Base-by-base conservation (phyloP, 2,888 invertebrate species). In the Clusia tigrina region DNA sequence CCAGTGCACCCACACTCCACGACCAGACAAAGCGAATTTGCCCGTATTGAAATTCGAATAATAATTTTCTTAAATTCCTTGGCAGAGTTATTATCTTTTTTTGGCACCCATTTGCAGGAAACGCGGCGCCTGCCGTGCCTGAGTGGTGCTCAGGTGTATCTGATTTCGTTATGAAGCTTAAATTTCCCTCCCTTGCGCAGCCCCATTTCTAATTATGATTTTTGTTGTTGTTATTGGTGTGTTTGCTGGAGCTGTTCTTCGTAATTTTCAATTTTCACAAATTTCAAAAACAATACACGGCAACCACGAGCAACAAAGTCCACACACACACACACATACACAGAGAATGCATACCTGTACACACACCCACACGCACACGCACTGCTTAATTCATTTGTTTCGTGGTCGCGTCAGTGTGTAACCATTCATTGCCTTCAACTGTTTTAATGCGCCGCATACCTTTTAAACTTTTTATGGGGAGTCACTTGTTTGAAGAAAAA, bases 51-150 rank as follows among this genome's bases (percentile, higher is more conserved):
- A 17, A n/a, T n/a, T 42, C 42, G 32, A 60, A 60, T 55, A 48
- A 55, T 37, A 51, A 48, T 55, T 60, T 51, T 55, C 20, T 23
- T 51, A 55, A 60, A 60, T 55, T 37, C 60, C 60, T 42, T 24
- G n/a, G 37, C 55, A 60, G 55, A 60, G 60, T 60, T 60, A 60
- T 60, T 60, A 60, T 60, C 60, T 60, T 60, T 17, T 37, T 55
- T 55, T 46, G 46, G 60, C 60, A 60, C 60, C 26, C 60, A 17
- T 3, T 37, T 53, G 32, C n/a, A 37, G n/a, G 9, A 20, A n/a
- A 32, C 32, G 32, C 6, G 6, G 3, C 32, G 2, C n/a, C 54
- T 17, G 26, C 54, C 54, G 12, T 25, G 6, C 22, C 18, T 52
- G 23, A 24, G 51, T 51, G 59, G 22, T 20, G 25, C 59, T 54